These are phyloP conservation scores for Alcedo quadribrachys DNA, from an alignment of 2,797 vertebrate genomes.

Conservation along the genomic window DNA sequence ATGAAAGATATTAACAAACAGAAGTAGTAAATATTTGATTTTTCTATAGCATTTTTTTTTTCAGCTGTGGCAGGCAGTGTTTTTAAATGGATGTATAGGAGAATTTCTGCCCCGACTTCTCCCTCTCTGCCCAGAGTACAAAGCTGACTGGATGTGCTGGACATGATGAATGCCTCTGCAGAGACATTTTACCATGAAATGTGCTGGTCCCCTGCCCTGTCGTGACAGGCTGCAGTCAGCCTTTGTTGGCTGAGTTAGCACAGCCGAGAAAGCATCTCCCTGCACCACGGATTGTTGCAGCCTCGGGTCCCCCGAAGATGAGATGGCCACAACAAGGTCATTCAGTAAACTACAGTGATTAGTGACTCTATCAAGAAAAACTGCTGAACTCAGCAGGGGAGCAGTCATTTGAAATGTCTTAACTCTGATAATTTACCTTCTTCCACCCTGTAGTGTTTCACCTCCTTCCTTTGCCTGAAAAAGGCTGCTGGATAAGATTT, in stretches of 20 bases:
- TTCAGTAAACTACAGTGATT: constrained; percentile 54
- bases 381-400: constrained; percentile 64
- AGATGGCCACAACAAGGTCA: constrained; percentile 58
- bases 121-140: not conserved
- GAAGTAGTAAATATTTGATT: constrained; percentile 80
- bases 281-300: not conserved
- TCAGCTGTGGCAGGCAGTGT: not conserved
- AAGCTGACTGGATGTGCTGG: not conserved
- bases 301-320: constrained; percentile 24
- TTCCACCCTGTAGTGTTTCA: constrained; percentile 1
- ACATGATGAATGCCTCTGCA: not conserved
- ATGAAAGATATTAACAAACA: constrained; percentile 79
- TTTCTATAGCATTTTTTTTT: constrained; percentile 54
- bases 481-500: not conserved
- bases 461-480: not conserved
- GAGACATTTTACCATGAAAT: not conserved
- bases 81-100: not conserved
- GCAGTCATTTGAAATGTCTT: constrained; percentile 58
- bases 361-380: constrained; percentile 60
- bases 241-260: not conserved
- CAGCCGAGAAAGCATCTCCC: not conserved
- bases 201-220: constrained; percentile 11
- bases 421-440: constrained; percentile 56
- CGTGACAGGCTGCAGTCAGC: not conserved
- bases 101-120: not conserved